Evolutionary conservation across 2,797 vertebrate species (phyloP).

Genomic region (Thalassophryne amazonica): DNA sequence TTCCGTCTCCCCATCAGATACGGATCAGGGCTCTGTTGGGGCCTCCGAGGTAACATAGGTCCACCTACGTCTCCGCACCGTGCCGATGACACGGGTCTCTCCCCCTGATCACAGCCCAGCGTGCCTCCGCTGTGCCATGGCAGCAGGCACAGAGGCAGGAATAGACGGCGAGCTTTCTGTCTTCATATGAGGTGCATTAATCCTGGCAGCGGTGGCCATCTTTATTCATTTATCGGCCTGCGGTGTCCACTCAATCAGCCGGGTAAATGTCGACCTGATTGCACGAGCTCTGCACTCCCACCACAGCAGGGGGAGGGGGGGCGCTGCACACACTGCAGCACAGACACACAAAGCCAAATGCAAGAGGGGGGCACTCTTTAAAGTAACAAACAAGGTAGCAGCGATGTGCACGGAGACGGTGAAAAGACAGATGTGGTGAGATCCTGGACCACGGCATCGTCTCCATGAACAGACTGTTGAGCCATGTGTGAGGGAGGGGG

Average conservation of each 20-base stretch:
- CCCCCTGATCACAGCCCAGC: conserved; percentile 26
- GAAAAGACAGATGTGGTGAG: conserved; percentile 49
- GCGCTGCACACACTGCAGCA: conserved; percentile 65
- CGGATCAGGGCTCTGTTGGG: conserved; percentile 42
- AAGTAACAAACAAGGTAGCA: conserved; percentile 40
- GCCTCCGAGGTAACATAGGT: conserved; percentile 47
- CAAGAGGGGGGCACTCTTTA: conserved; percentile 28
- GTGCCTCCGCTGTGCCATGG: conserved; percentile 10
- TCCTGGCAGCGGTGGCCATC: conserved; percentile 62
- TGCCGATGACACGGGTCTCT: too few relatives aligned
- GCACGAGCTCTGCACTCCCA: conserved; percentile 52
- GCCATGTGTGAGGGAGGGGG: conserved; percentile 34
- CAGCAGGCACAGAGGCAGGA: conserved; percentile 25
- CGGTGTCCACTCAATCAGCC: conserved; percentile 76
- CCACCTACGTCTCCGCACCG: too few relatives aligned
- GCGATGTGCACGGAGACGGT: neutral
- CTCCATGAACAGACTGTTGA: conserved; percentile 68
- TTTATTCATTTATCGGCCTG: conserved; percentile 71
- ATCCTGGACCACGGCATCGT: conserved; percentile 65
- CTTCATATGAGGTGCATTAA: conserved; percentile 64
- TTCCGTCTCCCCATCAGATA: conserved; percentile 53
- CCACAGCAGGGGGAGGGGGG: conserved; percentile 47
- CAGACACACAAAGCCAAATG: conserved; percentile 58
- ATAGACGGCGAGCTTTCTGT: conserved; percentile 35
- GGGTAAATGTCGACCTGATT: conserved; percentile 64